A percentile compares a stretch with the other conserved stretches of the same genome.
These are phyloP conservation scores for Gambusia yucatana DNA, from an alignment of 2,797 vertebrate species.

Conservation along the genomic window DNA sequence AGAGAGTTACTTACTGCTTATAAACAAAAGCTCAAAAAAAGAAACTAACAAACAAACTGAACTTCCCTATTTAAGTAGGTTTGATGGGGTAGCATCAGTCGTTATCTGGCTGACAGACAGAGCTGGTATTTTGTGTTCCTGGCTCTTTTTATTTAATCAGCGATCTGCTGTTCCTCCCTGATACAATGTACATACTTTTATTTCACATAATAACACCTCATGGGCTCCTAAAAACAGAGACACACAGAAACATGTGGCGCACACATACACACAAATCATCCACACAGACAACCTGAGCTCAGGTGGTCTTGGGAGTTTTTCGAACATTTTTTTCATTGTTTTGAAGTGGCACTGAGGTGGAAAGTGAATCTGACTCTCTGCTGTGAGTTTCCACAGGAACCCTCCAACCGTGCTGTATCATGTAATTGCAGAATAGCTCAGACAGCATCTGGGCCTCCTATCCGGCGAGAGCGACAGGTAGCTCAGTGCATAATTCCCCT, in stretches of 20 bases:
- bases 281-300: constrained; percentile 33
- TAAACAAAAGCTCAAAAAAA: not conserved
- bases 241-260: constrained; percentile 12
- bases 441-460: constrained; percentile 46
- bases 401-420: constrained; percentile 61
- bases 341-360: constrained; percentile 50
- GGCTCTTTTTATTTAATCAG: constrained; percentile 17
- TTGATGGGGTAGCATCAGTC: constrained; percentile 24
- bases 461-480: constrained; percentile 34
- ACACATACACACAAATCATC: constrained; percentile 8
- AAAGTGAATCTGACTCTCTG: constrained; percentile 69
- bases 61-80: not conserved
- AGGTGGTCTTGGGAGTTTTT: constrained; percentile 36
- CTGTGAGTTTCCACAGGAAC: constrained; percentile 68
- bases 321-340: constrained; percentile 14
- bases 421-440: constrained; percentile 70
- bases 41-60: not conserved
- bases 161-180: constrained; percentile 51
- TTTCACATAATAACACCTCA: constrained; percentile 65
- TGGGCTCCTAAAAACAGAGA: constrained; percentile 25
- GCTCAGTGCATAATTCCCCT: constrained; percentile 33
- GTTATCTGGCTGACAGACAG: constrained; percentile 18
- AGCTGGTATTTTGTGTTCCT: constrained; percentile 19
- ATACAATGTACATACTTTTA: constrained; percentile 58
- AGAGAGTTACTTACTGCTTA: not conserved